phyloP scores from a whole-genome alignment of 2,113 vertebrate species.

The Ptilonorhynchus violaceus region DNA sequence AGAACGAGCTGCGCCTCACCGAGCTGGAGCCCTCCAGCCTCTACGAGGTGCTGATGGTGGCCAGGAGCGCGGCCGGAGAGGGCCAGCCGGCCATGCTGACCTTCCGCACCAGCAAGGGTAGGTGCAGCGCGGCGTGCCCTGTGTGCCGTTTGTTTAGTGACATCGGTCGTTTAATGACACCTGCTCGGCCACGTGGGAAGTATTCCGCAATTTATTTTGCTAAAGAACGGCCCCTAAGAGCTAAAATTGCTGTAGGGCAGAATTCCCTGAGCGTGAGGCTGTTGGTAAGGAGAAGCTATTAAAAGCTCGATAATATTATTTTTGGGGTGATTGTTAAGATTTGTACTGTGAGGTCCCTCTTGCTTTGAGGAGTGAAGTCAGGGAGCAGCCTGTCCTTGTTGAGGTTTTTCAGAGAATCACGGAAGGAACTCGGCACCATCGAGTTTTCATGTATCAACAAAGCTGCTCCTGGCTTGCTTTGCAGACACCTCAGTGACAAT shows the following conservation, averaged over 20 bases:
- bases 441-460: not conserved
- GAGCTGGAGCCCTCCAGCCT: constrained; percentile 93
- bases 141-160: not conserved
- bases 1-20: constrained; percentile 86
- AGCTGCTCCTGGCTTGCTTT: not conserved
- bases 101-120: constrained; percentile 95
- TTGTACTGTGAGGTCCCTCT: not conserved
- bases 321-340: not conserved
- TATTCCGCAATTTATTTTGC: not conserved
- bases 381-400: not conserved
- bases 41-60: constrained; percentile 97
- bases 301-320: not conserved
- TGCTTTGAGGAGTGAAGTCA: not conserved
- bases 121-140: not conserved
- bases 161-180: not conserved
- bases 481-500: not conserved
- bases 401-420: not conserved
- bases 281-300: not conserved
- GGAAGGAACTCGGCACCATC: not conserved
- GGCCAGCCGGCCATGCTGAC: constrained; percentile 98
- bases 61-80: constrained; percentile 85
- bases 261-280: not conserved
- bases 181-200: not conserved
- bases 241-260: not conserved
- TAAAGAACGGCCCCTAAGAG: not conserved